These are phyloP conservation scores for Xylota segnis DNA, from an alignment of 2,888 invertebrate species.

Conservation along the genomic window DNA sequence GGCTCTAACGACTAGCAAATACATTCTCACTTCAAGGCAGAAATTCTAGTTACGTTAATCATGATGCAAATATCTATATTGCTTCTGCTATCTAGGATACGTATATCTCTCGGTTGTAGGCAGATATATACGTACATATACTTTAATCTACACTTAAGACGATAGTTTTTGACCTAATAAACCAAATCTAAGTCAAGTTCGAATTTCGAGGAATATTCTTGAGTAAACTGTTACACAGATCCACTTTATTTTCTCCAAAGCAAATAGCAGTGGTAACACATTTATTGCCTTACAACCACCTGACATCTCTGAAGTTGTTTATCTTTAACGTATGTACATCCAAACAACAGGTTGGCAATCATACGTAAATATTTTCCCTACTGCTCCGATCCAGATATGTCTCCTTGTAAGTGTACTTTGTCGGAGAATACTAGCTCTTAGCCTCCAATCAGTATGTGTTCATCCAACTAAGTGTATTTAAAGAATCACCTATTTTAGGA, in stretches of 20 bases:
- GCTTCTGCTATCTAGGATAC: no score
- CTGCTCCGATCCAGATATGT: background rate
- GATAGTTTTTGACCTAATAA: background rate
- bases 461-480: background rate
- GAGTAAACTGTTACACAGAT: background rate
- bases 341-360: constrained; percentile 1
- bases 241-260: background rate
- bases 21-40: no score
- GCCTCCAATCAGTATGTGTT: background rate
- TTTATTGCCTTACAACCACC: background rate
- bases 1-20: no score
- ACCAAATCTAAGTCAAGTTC: background rate
- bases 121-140: no score
- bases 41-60: no score
- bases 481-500: background rate
- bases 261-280: background rate
- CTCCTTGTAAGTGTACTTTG: background rate
- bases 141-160: no score
- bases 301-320: background rate
- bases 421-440: background rate
- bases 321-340: background rate
- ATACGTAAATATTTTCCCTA: background rate
- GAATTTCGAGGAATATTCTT: background rate
- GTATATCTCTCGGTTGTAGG: no score
- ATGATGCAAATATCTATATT: no score